Evolutionary conservation across 1,140 invertebrate genomes (phyloP).

Genomic region (Acarapis woodi): DNA sequence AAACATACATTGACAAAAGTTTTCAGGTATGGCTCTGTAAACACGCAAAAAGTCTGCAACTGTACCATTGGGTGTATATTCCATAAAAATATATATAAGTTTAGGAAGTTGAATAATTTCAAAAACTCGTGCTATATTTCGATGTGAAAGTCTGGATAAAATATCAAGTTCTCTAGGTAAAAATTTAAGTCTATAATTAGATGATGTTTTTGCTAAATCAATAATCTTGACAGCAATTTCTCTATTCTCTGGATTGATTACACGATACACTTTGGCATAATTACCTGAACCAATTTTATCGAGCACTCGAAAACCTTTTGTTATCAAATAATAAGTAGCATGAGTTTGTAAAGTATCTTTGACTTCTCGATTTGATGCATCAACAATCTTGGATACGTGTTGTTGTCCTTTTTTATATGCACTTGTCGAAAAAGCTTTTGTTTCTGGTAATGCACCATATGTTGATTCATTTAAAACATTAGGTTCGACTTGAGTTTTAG

Average conservation of each 20-base stretch:
- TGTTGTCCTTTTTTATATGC: too few relatives aligned
- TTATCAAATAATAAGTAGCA: too few relatives aligned
- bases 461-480: too few relatives aligned
- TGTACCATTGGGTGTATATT: conserved; percentile 3
- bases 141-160: conserved; percentile 1
- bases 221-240: conserved; percentile 6
- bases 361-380: too few relatives aligned
- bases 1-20: background rate
- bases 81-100: conserved; percentile 1
- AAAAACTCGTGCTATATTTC: background rate
- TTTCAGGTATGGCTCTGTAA: conserved; percentile 3
- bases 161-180: conserved; percentile 5
- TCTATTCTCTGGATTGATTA: background rate
- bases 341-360: too few relatives aligned
- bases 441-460: too few relatives aligned
- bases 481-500: too few relatives aligned
- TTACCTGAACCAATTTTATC: conserved; percentile 5
- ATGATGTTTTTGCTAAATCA: conserved; percentile 1
- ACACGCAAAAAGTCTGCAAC: conserved; percentile 4
- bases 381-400: too few relatives aligned
- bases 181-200: conserved; percentile 2
- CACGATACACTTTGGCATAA: conserved; percentile 6
- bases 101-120: background rate
- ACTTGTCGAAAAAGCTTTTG: too few relatives aligned
- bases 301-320: too few relatives aligned